Percentiles rank a stretch among this genome's conserved stretches.
phyloP scores from a whole-genome alignment of 2,888 invertebrate species.

The Eulithis prunata region DNA sequence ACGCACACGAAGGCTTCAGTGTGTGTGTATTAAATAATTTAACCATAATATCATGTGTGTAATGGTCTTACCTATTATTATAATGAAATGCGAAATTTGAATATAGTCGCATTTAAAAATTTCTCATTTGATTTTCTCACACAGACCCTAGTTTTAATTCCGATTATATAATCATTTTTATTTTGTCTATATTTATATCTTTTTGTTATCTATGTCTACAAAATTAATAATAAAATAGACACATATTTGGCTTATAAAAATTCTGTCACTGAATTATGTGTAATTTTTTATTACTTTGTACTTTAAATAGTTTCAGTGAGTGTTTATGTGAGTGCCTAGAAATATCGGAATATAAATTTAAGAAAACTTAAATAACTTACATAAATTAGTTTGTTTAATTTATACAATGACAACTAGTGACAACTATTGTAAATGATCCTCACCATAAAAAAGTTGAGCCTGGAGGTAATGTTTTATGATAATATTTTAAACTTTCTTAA shows the following conservation, averaged over 20 bases:
- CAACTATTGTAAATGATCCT: conserved; percentile 13
- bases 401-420: neutral
- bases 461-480: neutral
- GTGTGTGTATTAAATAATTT: conserved; percentile 25
- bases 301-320: conserved; percentile 7
- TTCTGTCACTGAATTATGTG: conserved; percentile 5
- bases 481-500: neutral
- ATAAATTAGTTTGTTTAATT: conserved; percentile 6
- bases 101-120: conserved; percentile 17
- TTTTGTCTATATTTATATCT: neutral
- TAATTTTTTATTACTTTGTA: conserved; percentile 22
- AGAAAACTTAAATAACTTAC: conserved; percentile 24
- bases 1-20: conserved; percentile 19
- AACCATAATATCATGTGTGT: conserved; percentile 20
- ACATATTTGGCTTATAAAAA: conserved; percentile 3
- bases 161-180: neutral
- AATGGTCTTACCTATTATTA: conserved; percentile 13
- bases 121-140: conserved; percentile 11
- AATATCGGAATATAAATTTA: conserved; percentile 32
- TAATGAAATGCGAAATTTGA: conserved; percentile 21
- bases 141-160: conserved; percentile 11
- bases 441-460: conserved; percentile 21
- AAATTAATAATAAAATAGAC: conserved; percentile 11
- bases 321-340: conserved; percentile 31
- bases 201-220: conserved; percentile 7